Percentiles rank a stretch among this genome's conserved stretches.
phyloP scores from a whole-genome alignment of 2,888 invertebrate species.

The Pediacus dermestoides region DNA sequence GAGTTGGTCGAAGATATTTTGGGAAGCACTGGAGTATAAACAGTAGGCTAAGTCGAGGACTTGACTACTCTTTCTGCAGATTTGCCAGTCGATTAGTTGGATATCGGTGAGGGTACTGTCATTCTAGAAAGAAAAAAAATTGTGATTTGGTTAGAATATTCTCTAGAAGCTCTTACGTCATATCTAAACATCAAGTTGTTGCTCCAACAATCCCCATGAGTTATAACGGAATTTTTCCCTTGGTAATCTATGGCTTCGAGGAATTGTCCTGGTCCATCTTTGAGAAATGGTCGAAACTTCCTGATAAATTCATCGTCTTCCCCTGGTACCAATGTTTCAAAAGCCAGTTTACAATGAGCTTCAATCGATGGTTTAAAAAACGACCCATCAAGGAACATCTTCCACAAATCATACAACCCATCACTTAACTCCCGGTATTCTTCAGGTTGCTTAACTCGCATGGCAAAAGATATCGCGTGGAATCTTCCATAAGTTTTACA shows the following conservation, averaged over 20 bases:
- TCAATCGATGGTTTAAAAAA: no score
- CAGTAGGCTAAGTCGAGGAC: neutral
- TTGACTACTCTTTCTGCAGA: neutral
- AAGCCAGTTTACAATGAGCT: no score
- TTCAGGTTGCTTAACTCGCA: conserved; percentile 6
- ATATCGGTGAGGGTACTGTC: neutral
- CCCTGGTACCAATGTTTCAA: neutral
- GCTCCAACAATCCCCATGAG: conserved; percentile 21
- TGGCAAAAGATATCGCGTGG: conserved; percentile 13
- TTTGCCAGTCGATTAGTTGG: neutral
- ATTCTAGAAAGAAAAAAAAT: neutral
- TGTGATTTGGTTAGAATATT: neutral
- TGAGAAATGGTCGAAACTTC: neutral
- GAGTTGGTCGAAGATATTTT: neutral
- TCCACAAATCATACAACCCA: no score
- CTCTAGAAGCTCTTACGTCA: conserved; percentile 13
- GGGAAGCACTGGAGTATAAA: conserved; percentile 3
- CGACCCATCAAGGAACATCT: no score
- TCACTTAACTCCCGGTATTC: no score
- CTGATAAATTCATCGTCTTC: conserved; percentile 1
- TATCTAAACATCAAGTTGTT: conserved; percentile 21
- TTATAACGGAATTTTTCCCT: conserved; percentile 13
- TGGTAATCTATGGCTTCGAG: no score
- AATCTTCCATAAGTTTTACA: conserved; percentile 11
- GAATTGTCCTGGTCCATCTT: no score